Base-by-base conservation (phyloP, 1,140 invertebrate genomes). In the Diabrotica undecimpunctata region DNA sequence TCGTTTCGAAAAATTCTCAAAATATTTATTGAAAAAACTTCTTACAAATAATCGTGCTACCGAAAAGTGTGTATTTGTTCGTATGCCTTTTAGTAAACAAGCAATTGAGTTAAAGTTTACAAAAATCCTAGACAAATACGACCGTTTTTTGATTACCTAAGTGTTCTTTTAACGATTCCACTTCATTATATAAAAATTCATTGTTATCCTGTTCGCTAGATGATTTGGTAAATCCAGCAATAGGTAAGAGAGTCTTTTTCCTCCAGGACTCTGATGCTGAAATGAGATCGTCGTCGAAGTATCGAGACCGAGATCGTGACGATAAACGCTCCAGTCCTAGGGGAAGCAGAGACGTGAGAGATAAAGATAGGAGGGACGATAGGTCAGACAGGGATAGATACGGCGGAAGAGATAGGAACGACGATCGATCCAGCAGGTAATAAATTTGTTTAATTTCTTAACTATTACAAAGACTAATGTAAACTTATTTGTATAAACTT, bases 191-290 rank as follows among this genome's bases (percentile, higher is more conserved):
- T 46, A 10, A 8, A 46, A 46, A 46, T 25, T 25, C 25, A 25
- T 25, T 14, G 25, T 55, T 58, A 12, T 46, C 56, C 39, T 58
- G 36, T 58, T 58, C 36, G 56, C 11, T 58, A 58, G 56, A 38
- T 46, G 56, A 36, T 38, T 58, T 58, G 56, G 50, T 53, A 61
- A 50, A 56, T 38, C 55, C 54, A 46, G 9, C 55, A 56, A 65
- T 63, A 64, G 68, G 63, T 70, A 70, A 69, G 67, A 66, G 53
- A 54, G 55, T 64, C 64, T 71, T 72, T 72, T 64, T 66, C 67
- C 70, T 62, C 39, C 70, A 72, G 70, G 70, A 72, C 12, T 72
- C 70, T 2, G 61, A 68, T 60, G 63, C 59, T 37, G 62, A 56
- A 36, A 57, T 54, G 38, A 64, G 51, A 41, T 13, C 37, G 6